Base-by-base conservation (phyloP, 2,113 vertebrate genomes). In the Sapayoa aenigma region DNA sequence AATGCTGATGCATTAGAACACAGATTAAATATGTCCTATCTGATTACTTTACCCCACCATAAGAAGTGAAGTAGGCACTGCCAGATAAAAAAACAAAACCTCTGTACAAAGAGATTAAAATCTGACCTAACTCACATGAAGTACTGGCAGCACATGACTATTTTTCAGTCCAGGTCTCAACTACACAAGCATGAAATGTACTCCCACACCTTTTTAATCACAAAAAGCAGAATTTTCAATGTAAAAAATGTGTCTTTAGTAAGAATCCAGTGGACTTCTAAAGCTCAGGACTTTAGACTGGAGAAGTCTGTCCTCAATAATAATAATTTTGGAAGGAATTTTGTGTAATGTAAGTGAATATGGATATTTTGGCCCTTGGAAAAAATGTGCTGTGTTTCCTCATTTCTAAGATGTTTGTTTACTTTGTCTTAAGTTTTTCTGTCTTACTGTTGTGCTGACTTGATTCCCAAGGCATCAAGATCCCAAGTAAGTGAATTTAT, bases 51-150 rank as follows among this genome's bases (percentile, higher is more conserved):
- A 74, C 23, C 12, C 42, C 49, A 75, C 19, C 37, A 80, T 2
- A 27, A 89, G 80, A 93, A 94, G 20, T 66, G 37, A 80, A 63
- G 39, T 65, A 78, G 62, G 66, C 60, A 73, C 39, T 62, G 82
- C 25, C n/a, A 73, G 69, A 94, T 53, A 23, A 85, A 91, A 44
- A 95, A 86, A 62, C 59, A 39, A 27, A n/a, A 85, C 74, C 67
- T 5, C 52, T 65, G 30, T 56, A 68, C 56, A 63, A 87, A 92
- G 28, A 89, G 76, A 86, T 91, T 78, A 96, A 95, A 91, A 93
- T 92, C 83, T 94, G 72, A 89, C 68, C 67, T 58, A 91, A 73
- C 30, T 77, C n/a, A 63, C 5, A 3, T 9, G 35, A n/a, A 66
- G 56, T 28, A 37, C 47, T 93, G 93, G 83, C 86, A 93, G 33